phyloP scores from a whole-genome alignment of 1,140 invertebrate species.

The Musca domestica region DNA sequence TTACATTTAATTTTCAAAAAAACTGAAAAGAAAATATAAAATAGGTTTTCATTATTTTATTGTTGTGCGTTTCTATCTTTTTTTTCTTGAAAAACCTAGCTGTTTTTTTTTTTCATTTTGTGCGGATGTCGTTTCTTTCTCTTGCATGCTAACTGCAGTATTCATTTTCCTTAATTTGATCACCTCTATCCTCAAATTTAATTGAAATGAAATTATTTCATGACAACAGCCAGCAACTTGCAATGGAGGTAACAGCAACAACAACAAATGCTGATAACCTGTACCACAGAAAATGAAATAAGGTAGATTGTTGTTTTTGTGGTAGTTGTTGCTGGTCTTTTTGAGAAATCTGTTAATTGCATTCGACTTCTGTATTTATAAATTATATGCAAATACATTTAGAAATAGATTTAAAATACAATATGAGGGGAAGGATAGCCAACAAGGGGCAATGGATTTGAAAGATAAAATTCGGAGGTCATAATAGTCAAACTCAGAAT shows the following conservation, averaged over 20 bases:
- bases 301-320: too few relatives aligned
- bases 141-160: conserved; percentile 2
- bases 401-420: not conserved
- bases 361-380: conserved; percentile 13
- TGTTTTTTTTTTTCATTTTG: not conserved
- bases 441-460: not conserved
- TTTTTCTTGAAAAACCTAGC: not conserved
- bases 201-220: conserved; percentile 19
- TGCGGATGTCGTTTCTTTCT: not conserved
- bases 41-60: not conserved
- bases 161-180: conserved; percentile 20
- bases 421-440: not conserved
- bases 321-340: not conserved
- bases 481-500: too few relatives aligned
- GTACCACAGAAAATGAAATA: too few relatives aligned
- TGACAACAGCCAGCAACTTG: too few relatives aligned
- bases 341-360: conserved; percentile 13
- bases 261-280: too few relatives aligned
- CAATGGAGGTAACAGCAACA: too few relatives aligned
- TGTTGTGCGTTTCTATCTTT: not conserved
- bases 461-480: too few relatives aligned
- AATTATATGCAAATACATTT: conserved; percentile 6
- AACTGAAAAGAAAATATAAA: not conserved
- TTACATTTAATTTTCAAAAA: not conserved
- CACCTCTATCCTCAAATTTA: conserved; percentile 5